phyloP scores from a whole-genome alignment of 2,888 invertebrate species.

The Anthophora plumipes region DNA sequence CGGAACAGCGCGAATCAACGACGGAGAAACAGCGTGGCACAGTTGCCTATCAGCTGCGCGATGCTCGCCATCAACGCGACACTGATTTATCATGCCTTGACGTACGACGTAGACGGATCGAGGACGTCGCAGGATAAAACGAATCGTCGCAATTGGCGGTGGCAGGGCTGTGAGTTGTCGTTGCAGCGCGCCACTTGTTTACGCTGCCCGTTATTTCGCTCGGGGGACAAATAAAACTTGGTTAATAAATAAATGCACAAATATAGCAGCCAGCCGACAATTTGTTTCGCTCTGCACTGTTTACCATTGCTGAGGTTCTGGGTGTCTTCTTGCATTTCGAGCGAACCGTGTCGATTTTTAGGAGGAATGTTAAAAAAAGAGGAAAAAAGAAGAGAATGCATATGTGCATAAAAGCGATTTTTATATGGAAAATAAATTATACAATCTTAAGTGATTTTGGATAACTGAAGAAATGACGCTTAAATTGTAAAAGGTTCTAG shows the following conservation, averaged over 20 bases:
- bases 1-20: constrained; percentile 24
- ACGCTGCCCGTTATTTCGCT: constrained; percentile 65
- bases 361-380: not conserved
- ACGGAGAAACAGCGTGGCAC: constrained; percentile 23
- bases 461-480: too few species aligned
- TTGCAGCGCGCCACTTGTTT: constrained; percentile 60
- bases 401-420: too few species aligned
- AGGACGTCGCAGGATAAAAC: constrained; percentile 70
- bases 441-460: too few species aligned
- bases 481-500: too few species aligned
- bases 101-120: constrained; percentile 74
- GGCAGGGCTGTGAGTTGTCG: constrained; percentile 72
- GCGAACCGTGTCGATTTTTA: not conserved
- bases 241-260: constrained; percentile 73
- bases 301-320: not conserved
- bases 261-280: constrained; percentile 56
- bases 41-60: constrained; percentile 59
- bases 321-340: not conserved
- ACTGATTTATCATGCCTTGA: constrained; percentile 74
- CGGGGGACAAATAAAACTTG: constrained; percentile 69
- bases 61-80: constrained; percentile 67
- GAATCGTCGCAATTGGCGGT: constrained; percentile 72
- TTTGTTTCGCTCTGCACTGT: constrained; percentile 42
- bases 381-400: too few species aligned
- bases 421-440: too few species aligned